A percentile compares a stretch with the other conserved stretches of the same genome.
Conservation (phyloP, 1,140 invertebrate genomes). For the Globodera ellingtonae region DNA sequence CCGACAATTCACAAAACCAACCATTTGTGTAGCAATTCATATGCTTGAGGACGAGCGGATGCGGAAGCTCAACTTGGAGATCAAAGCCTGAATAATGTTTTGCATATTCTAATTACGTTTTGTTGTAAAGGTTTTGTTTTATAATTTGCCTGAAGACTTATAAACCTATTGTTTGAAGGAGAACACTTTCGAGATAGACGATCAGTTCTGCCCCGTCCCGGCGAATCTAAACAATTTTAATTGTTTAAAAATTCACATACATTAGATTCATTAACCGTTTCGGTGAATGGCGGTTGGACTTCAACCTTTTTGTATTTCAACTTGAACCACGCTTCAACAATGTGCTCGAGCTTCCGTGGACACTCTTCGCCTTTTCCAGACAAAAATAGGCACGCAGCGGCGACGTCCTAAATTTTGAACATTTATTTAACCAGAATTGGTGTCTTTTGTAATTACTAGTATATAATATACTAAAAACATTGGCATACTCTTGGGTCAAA, state of each 20-base stretch:
- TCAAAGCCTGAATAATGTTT: conserved; percentile 40
- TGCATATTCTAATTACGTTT: no score
- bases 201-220: conserved; percentile 46
- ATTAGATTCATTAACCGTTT: conserved; percentile 31
- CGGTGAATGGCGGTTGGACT: conserved; percentile 21
- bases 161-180: conserved; percentile 50
- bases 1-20: no score
- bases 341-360: conserved; percentile 44
- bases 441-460: no score
- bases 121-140: no score
- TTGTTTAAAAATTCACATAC: background rate
- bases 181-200: conserved; percentile 49
- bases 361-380: conserved; percentile 48
- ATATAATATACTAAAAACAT: conserved; percentile 4
- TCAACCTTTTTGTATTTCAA: conserved; percentile 30
- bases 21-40: conserved; percentile 14
- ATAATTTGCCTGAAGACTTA: no score
- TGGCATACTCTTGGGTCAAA: conserved; percentile 43
- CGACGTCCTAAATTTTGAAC: conserved; percentile 38
- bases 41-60: conserved; percentile 42
- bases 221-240: conserved; percentile 28
- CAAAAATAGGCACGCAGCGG: conserved; percentile 45
- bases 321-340: conserved; percentile 48
- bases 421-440: background rate
- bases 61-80: conserved; percentile 44